These are phyloP conservation scores for Carduelis carduelis DNA, from an alignment of 2,797 vertebrate genomes.

Conservation along the genomic window DNA sequence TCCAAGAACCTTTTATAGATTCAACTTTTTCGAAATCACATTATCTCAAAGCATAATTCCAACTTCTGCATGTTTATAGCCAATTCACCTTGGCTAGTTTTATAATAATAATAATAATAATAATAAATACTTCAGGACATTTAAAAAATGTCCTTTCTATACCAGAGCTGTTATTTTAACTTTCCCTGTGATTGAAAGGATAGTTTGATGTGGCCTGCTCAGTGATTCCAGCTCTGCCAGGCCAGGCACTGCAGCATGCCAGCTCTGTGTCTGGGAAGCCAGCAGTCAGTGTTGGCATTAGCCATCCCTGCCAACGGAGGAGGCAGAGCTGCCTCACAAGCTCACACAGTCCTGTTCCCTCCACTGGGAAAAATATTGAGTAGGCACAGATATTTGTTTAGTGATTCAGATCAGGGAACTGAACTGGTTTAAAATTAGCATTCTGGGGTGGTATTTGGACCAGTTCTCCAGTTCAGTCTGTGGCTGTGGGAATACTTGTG, in stretches of 20 bases:
- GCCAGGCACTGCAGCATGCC: not conserved
- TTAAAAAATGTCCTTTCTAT: not conserved
- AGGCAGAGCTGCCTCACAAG: not conserved
- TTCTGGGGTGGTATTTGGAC: not conserved
- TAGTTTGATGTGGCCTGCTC: fast-evolving
- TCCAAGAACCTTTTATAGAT: not conserved
- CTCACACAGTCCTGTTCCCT: fast-evolving
- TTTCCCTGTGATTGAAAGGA: fast-evolving
- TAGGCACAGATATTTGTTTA: not conserved
- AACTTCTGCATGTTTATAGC: not conserved
- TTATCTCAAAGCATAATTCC: not conserved
- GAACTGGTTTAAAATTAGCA: not conserved
- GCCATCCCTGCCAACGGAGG: not conserved
- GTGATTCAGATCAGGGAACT: not conserved
- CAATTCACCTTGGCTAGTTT: not conserved
- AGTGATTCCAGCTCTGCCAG: not conserved
- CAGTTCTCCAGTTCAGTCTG: not conserved
- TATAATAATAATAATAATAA: not conserved
- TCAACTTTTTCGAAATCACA: not conserved
- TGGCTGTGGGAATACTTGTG: not conserved
- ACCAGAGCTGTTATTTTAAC: not conserved
- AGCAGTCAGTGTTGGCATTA: not conserved
- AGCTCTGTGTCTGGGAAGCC: not conserved
- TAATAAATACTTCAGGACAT: not conserved
- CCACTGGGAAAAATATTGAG: not conserved